Base-by-base conservation (phyloP, 2,113 vertebrate genomes). In the Bos javanicus region DNA sequence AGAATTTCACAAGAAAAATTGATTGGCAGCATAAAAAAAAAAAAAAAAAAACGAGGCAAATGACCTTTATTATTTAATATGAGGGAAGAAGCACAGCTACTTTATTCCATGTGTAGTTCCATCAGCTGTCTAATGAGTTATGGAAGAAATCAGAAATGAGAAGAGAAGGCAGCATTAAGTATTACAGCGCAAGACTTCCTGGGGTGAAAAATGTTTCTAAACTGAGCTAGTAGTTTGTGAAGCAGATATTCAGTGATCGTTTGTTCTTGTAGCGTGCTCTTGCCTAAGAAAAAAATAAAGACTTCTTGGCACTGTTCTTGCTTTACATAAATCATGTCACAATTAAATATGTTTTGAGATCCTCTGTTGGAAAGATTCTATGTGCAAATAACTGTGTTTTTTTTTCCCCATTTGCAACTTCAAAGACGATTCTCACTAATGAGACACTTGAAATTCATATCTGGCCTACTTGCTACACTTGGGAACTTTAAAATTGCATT, bases 361-460 rank as follows among this genome's bases (percentile, higher is more conserved):
- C 3, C 50, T 98, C 33, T 87, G 21, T 91, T 85, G 89, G 90
- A 92, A 98, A 95, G 76, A 91, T 56, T 85, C 56, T 95, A 50
- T 94, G 87, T 92, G 43, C 97, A 94, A 98, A 96, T 94, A 88
- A 85, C 80, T 96, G 64, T 80, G 21, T 43, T 62, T 86, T 84
- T 87, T 87, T 81, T 19, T 16, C 1, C 7, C 19, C 21, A 67
- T 97, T 97, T 98, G 88, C 21, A 94, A 96, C 57, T 97, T 95
- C 92, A 97, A 94, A 91, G 89, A n/a, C 23, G 82, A 90, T 97
- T 94, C 95, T 95, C 71, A 87, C 91, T 97, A 95, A 97, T 91
- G 93, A 97, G 92, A 92, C 48, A 84, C 52, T 90, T 97, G 97
- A 97, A 97, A 94, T 94, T 97, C 94, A 96, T 90, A 94, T 98